These are phyloP conservation scores for Acanthosepion pharaonis DNA, from an alignment of 2,888 invertebrate species.

Conservation along the genomic window DNA sequence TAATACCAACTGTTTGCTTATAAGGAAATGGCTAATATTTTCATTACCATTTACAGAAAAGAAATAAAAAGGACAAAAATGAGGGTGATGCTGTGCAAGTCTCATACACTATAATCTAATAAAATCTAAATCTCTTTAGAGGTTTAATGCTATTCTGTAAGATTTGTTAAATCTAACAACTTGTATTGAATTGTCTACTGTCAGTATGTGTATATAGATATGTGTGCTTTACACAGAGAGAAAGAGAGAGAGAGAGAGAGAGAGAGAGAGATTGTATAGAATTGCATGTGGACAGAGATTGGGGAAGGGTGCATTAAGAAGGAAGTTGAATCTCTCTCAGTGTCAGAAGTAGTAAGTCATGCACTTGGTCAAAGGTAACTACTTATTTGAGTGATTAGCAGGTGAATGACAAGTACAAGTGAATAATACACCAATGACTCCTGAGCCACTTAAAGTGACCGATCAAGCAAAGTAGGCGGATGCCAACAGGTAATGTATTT, in stretches of 20 bases:
- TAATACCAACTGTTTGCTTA: background rate
- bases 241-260: no score
- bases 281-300: background rate
- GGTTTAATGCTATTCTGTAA: no score
- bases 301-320: background rate
- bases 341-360: background rate
- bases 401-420: background rate
- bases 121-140: no score
- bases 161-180: no score
- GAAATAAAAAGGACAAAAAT: no score
- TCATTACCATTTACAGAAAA: no score
- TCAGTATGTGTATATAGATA: no score
- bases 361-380: background rate
- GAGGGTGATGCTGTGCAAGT: no score
- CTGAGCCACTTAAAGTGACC: background rate
- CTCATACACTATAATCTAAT: no score
- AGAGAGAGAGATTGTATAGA: no score
- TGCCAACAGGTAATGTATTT: background rate
- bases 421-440: background rate
- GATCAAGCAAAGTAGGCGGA: background rate
- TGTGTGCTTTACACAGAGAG: no score
- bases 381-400: background rate
- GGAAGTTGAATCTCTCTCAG: background rate
- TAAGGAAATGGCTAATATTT: background rate
- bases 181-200: no score